phyloP scores from a whole-genome alignment of 1,140 invertebrate species.

The Cotesia typhae region DNA sequence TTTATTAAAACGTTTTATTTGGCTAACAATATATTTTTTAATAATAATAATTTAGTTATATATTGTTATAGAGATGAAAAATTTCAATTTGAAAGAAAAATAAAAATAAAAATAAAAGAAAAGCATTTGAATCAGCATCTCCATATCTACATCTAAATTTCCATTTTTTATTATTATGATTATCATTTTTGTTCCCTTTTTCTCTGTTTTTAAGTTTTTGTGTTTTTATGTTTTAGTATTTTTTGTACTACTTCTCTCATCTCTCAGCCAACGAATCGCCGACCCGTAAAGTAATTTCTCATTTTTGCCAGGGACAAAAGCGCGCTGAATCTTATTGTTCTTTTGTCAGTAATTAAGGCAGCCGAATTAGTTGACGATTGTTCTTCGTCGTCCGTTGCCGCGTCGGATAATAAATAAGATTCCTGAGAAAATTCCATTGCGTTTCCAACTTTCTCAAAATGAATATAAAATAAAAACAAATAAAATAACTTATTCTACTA shows the following conservation, averaged over 20 bases:
- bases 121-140: too few species aligned
- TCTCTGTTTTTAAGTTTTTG: conserved; percentile 35
- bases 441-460: conserved; percentile 19
- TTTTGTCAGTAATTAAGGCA: conserved; percentile 63
- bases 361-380: conserved; percentile 57
- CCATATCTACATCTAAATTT: too few species aligned
- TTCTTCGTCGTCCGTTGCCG: conserved; percentile 35
- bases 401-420: conserved; percentile 64
- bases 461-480: background rate
- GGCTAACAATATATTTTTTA: too few species aligned
- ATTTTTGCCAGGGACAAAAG: conserved; percentile 64
- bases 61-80: too few species aligned
- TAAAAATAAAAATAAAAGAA: too few species aligned
- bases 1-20: background rate
- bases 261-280: conserved; percentile 41
- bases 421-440: conserved; percentile 58
- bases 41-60: too few species aligned
- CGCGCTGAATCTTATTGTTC: conserved; percentile 64
- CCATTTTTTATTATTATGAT: too few species aligned
- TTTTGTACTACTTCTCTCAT: conserved; percentile 25
- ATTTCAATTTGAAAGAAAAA: too few species aligned
- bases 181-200: too few species aligned
- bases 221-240: conserved; percentile 54
- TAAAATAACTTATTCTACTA: background rate
- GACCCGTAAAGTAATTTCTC: conserved; percentile 62